Evolutionary conservation across 1,140 invertebrate species (phyloP).

Genomic region (Latrodectus geometricus): DNA sequence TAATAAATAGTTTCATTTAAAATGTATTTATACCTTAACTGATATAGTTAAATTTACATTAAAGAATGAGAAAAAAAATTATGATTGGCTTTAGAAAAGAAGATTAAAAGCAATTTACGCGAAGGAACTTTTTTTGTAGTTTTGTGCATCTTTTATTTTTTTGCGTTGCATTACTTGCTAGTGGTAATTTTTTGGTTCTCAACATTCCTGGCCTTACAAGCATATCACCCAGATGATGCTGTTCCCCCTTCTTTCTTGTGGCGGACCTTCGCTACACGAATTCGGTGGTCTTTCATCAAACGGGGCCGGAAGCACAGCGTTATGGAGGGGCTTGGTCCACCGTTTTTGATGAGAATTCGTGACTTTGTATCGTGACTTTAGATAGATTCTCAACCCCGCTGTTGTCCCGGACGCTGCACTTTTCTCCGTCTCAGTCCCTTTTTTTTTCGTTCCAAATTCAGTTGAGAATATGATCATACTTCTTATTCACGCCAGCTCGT

Average conservation of each 20-base stretch:
- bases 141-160: not conserved
- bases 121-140: constrained; percentile 1
- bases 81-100: not conserved
- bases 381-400: not conserved
- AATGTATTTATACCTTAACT: too few species aligned
- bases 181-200: constrained; percentile 34
- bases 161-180: constrained; percentile 11
- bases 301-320: not conserved
- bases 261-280: constrained; percentile 11
- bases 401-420: not conserved
- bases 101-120: constrained; percentile 37
- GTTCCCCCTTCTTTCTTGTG: not conserved
- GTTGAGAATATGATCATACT: too few species aligned
- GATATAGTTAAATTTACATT: not conserved
- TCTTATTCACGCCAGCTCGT: too few species aligned
- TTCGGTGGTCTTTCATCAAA: constrained; percentile 39
- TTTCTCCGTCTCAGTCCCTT: not conserved
- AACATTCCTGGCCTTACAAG: not conserved
- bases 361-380: constrained; percentile 36
- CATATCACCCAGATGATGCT: not conserved
- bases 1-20: too few species aligned
- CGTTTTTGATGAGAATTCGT: constrained; percentile 49
- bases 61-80: not conserved
- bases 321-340: constrained; percentile 19
- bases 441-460: not conserved